phyloP scores from a whole-genome alignment of 2,888 invertebrate genomes.

The Mythimna pallens region DNA sequence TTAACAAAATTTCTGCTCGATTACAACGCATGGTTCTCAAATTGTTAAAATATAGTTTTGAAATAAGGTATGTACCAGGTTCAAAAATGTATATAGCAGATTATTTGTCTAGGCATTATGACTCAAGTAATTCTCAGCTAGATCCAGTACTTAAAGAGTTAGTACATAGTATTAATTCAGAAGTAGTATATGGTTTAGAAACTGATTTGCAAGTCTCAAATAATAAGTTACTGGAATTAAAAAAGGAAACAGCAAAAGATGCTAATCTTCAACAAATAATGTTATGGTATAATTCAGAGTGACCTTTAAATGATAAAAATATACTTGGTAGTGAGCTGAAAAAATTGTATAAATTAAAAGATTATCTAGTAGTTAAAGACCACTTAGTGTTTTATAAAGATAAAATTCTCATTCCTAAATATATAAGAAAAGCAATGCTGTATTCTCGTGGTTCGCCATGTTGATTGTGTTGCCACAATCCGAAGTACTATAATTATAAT shows the following conservation, averaged over 20 bases:
- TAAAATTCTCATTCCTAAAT: too few relatives aligned
- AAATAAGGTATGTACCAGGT: conserved; percentile 2
- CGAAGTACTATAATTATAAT: too few relatives aligned
- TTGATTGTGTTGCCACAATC: too few relatives aligned
- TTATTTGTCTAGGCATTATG: not conserved
- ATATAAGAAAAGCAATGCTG: too few relatives aligned
- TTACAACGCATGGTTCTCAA: conserved; percentile 5
- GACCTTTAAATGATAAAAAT: conserved; percentile 1
- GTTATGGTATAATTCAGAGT: not conserved
- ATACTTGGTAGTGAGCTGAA: not conserved
- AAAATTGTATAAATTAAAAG: not conserved
- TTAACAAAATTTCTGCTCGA: not conserved
- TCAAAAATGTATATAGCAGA: conserved; percentile 4
- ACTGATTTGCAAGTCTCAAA: conserved; percentile 1
- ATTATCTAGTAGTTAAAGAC: not conserved
- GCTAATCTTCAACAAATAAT: conserved; percentile 2
- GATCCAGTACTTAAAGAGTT: not conserved
- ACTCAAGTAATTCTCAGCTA: not conserved
- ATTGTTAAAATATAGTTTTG: not conserved
- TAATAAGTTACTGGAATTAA: not conserved
- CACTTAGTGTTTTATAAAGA: too few relatives aligned
- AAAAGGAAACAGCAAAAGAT: conserved; percentile 5
- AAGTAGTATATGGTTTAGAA: not conserved
- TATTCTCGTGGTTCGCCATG: too few relatives aligned
- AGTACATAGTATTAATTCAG: conserved; percentile 1